Percentiles rank a stretch among this genome's conserved stretches.
Evolutionary conservation across 2,113 vertebrate genomes (phyloP).

Genomic region (Semnornis frantzii): DNA sequence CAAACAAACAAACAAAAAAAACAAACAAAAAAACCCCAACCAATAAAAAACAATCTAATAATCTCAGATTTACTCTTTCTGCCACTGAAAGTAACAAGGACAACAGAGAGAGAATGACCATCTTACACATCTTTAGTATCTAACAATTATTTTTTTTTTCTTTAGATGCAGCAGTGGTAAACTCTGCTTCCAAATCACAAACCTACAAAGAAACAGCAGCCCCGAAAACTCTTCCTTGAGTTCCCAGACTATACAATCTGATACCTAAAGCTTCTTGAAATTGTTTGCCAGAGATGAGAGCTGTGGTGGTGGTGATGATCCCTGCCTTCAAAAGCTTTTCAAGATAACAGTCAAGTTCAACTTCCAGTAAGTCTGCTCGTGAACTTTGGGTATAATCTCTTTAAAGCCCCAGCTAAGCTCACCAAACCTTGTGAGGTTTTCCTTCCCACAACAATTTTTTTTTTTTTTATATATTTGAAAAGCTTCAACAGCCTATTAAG

Average conservation of each 20-base stretch:
- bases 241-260: constrained; percentile 41
- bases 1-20: too few species aligned
- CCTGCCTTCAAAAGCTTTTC: constrained; percentile 44
- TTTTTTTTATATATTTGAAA: constrained; percentile 53
- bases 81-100: not conserved
- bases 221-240: constrained; percentile 42
- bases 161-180: constrained; percentile 7
- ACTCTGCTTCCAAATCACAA: constrained; percentile 63
- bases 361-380: constrained; percentile 60
- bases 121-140: not conserved
- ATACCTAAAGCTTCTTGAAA: constrained; percentile 76
- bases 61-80: not conserved
- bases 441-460: constrained; percentile 31
- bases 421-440: constrained; percentile 51
- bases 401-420: constrained; percentile 70
- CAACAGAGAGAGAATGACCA: not conserved
- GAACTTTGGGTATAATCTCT: constrained; percentile 75
- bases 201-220: constrained; percentile 26
- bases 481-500: constrained; percentile 45
- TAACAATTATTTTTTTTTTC: constrained; percentile 14
- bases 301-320: constrained; percentile 64
- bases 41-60: not conserved
- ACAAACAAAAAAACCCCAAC: too few species aligned
- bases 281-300: constrained; percentile 61
- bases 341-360: constrained; percentile 73